Evolutionary conservation across 2,888 invertebrate species (phyloP).

Genomic region (Perithous albicinctus): DNA sequence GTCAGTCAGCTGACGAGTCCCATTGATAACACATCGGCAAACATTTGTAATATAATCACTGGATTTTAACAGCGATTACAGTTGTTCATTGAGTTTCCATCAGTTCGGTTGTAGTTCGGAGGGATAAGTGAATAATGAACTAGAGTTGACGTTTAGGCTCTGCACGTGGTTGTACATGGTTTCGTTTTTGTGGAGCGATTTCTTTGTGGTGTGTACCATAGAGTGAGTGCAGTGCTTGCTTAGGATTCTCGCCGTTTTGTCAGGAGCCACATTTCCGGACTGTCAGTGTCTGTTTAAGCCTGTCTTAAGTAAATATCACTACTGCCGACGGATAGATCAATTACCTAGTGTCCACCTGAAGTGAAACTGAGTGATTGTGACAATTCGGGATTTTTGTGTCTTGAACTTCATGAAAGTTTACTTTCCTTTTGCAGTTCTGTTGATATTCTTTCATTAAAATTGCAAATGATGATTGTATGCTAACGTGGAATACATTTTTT

Average conservation of each 20-base stretch:
- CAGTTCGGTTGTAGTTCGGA: background rate
- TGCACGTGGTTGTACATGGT: background rate
- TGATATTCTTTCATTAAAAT: background rate
- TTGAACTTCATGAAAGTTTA: slow-evolving; percentile 13
- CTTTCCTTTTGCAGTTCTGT: background rate
- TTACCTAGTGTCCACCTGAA: background rate
- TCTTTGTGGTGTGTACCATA: slow-evolving; percentile 6
- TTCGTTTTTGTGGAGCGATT: background rate
- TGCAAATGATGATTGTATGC: slow-evolving; percentile 47
- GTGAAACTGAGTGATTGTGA: slow-evolving; percentile 27
- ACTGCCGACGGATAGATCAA: slow-evolving; percentile 43
- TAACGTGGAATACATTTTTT: background rate
- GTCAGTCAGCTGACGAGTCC: slow-evolving; percentile 15
- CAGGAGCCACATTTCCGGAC: background rate
- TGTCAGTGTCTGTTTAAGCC: slow-evolving; percentile 16
- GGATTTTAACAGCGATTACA: background rate
- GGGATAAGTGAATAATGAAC: background rate
- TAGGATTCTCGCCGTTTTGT: background rate
- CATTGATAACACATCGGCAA: background rate
- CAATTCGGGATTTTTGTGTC: background rate
- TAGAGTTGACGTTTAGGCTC: slow-evolving; percentile 4
- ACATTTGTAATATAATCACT: background rate
- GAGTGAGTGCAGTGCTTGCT: slow-evolving; percentile 27
- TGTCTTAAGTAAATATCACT: slow-evolving; percentile 5
- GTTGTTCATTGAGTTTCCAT: background rate